Base-by-base conservation (phyloP, 2,888 invertebrate genomes). In the Macrosiphum euphorbiae region DNA sequence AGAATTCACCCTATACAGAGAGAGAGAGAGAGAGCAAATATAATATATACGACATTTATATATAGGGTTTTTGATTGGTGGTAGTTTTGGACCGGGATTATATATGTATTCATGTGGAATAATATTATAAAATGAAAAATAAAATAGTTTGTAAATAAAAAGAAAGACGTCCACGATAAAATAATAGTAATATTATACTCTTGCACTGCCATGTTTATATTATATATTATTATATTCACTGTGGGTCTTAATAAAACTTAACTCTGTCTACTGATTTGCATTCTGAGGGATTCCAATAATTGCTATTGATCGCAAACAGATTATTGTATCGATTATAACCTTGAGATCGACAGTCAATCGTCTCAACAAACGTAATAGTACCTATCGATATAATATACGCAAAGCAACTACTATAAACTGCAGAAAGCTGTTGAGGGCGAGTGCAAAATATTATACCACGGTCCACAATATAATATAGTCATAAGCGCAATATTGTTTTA, bases 1-100 rank as follows among this genome's bases (percentile, higher is more conserved):
- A 88, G 88, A 78, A 88, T 92, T 88, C 78, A 78, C 92, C 92
- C 92, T 92, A 92, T 41, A 11, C 47, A 91, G 78, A 44, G 28
- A 8, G 84, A 50, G 55, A 41, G 26, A 35, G 50, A 55, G 55
- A 55, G 55, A 24, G 52, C 52, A 52, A 24, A 52, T n/a, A 55
- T 88, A n/a, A 87, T 87, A 50, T 78, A 28, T 67, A 89, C 26
- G 26, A 41, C 16, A 20, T 58, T 28, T 35, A 89, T 88, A 89
- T 88, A 67, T 50, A 41, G 52, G 52, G 91, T 55, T 28, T 91
- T 84, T 52, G 91, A 84, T 55, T 52, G 84, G 84, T 85, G 26
- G 41, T 20, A 28, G 28, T 84, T 50, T 52, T 26, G 44, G 13
- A 20, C 13, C 24, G 84, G 90, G 90, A 41, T n/a, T 28, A 16